Percentiles rank a stretch among this genome's conserved stretches.
phyloP scores from a whole-genome alignment of 1,140 invertebrate genomes.

The Heliconius eleuchia region DNA sequence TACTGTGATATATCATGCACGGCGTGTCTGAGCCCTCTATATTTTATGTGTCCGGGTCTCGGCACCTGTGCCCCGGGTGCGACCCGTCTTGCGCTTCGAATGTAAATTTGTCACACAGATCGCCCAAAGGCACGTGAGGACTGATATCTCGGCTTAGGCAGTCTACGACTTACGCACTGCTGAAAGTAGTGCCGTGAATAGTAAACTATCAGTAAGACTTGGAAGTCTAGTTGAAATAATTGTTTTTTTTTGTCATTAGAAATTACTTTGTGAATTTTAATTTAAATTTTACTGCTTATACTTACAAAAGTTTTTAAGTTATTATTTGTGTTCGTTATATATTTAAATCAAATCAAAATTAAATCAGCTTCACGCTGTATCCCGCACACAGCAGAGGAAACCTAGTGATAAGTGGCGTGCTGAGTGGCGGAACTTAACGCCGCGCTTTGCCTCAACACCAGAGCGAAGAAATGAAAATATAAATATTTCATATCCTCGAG shows the following conservation, averaged over 20 bases:
- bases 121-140: conserved; percentile 32
- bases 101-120: conserved; percentile 32
- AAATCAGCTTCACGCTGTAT: no score
- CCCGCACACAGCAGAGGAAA: no score
- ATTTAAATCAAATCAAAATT: no score
- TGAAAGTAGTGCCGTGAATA: not conserved
- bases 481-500: no score
- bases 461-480: no score
- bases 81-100: conserved; percentile 28
- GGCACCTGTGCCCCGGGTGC: conserved; percentile 22
- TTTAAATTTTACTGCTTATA: not conserved
- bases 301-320: not conserved
- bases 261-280: not conserved
- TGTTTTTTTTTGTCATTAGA: not conserved
- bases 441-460: no score
- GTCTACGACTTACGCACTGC: conserved; percentile 5
- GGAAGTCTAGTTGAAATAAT: not conserved
- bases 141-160: conserved; percentile 25
- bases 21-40: conserved; percentile 29
- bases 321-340: not conserved
- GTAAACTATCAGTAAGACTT: not conserved
- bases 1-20: conserved; percentile 30
- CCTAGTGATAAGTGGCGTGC: no score
- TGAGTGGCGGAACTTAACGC: no score
- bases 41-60: conserved; percentile 30